A percentile compares a stretch with the other conserved stretches of the same genome.
These are phyloP conservation scores for Myopa testacea DNA, from an alignment of 2,888 invertebrate species.

Conservation along the genomic window DNA sequence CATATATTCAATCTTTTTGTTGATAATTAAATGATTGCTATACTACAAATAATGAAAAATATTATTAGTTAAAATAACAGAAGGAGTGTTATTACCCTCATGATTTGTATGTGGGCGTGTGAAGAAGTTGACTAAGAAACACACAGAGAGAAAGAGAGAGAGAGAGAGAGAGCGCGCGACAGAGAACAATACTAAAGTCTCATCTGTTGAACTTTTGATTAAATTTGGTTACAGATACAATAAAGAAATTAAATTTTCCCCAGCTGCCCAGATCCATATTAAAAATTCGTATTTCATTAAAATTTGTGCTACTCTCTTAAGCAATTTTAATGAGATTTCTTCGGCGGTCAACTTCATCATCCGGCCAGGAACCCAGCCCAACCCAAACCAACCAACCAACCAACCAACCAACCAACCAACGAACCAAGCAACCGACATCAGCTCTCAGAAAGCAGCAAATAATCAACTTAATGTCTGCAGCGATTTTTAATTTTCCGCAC, in stretches of 20 bases:
- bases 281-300: not conserved
- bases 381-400: not conserved
- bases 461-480: conserved; percentile 36
- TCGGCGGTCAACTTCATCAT: not conserved
- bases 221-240: not conserved
- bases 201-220: not conserved
- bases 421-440: not conserved
- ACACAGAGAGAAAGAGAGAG: too few relatives aligned
- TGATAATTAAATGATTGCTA: too few relatives aligned
- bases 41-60: too few relatives aligned
- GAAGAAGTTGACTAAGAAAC: too few relatives aligned
- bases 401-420: not conserved
- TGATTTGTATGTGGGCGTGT: too few relatives aligned
- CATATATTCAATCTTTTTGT: too few relatives aligned
- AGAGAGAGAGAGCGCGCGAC: too few relatives aligned
- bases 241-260: not conserved
- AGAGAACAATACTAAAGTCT: too few relatives aligned
- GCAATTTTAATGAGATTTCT: conserved; percentile 32
- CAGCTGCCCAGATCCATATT: not conserved
- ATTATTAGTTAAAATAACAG: too few relatives aligned
- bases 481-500: conserved; percentile 37
- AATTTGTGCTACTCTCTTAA: conserved; percentile 15
- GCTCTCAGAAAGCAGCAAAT: conserved; percentile 9
- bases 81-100: too few relatives aligned
- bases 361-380: not conserved